Evolutionary conservation across 2,113 vertebrate genomes (phyloP).

Genomic region (Gavia stellata): DNA sequence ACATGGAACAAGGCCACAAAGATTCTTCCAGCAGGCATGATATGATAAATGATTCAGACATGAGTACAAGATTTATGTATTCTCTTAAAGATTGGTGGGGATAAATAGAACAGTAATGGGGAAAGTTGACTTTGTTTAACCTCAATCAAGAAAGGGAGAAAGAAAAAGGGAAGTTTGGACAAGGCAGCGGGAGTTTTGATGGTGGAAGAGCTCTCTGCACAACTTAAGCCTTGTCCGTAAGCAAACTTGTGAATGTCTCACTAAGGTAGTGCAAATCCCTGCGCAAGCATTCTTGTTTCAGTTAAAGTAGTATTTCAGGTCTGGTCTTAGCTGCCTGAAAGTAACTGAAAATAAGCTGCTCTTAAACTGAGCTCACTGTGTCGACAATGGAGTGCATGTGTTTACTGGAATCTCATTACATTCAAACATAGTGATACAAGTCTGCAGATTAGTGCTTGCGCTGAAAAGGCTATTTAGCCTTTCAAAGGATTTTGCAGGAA

Average conservation of each 20-base stretch:
- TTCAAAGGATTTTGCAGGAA: constrained; percentile 40
- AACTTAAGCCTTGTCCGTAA: neutral
- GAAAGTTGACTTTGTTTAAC: neutral
- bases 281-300: neutral
- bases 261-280: neutral
- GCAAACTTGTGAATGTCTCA: neutral
- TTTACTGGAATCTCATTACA: constrained; percentile 33
- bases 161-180: neutral
- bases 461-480: constrained; percentile 26
- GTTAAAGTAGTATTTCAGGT: neutral
- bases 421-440: neutral
- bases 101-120: neutral
- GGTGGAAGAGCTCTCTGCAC: neutral
- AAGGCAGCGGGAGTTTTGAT: neutral
- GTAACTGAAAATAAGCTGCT: neutral
- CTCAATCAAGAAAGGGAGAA: neutral
- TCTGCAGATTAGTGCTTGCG: constrained; percentile 28
- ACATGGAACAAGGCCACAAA: neutral
- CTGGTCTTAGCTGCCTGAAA: neutral
- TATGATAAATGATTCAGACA: neutral
- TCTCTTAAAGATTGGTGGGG: neutral
- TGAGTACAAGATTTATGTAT: neutral
- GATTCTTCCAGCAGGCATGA: neutral
- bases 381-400: neutral
- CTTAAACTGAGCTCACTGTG: neutral